phyloP scores from a whole-genome alignment of 2,113 vertebrate species.

The Rhynchomys soricoides region DNA sequence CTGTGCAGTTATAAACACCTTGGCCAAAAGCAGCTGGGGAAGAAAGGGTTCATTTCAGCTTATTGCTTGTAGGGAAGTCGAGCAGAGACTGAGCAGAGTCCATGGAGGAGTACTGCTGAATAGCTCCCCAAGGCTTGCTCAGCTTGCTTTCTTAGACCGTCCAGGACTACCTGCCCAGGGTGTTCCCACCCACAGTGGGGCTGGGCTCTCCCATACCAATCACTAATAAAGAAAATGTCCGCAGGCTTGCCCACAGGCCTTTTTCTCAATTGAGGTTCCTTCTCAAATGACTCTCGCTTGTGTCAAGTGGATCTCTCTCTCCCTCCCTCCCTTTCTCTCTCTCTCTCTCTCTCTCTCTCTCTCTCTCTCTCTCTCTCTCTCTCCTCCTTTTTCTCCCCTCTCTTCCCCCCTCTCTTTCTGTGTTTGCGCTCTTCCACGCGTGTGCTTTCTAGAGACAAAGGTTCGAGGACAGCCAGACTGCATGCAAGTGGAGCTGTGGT shows the following conservation, averaged over 20 bases:
- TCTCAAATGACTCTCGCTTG: background rate
- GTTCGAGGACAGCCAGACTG: conserved; percentile 42
- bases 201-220: background rate
- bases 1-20: background rate
- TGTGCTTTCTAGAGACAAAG: background rate
- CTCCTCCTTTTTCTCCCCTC: too few species aligned
- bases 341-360: too few species aligned
- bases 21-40: background rate
- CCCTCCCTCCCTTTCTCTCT: too few species aligned
- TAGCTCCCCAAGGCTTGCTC: background rate
- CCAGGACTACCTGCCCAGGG: background rate
- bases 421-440: too few species aligned
- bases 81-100: background rate
- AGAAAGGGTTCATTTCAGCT: background rate
- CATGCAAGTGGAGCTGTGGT: conserved; percentile 10
- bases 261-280: background rate
- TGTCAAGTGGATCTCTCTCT: background rate
- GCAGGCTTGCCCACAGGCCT: background rate
- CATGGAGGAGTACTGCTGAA: background rate
- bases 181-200: background rate
- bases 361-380: too few species aligned
- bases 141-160: background rate
- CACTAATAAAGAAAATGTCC: background rate
- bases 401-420: too few species aligned
- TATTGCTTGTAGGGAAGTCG: background rate